Conservation (phyloP, 2,888 invertebrate species). For the Pollenia amentaria region DNA sequence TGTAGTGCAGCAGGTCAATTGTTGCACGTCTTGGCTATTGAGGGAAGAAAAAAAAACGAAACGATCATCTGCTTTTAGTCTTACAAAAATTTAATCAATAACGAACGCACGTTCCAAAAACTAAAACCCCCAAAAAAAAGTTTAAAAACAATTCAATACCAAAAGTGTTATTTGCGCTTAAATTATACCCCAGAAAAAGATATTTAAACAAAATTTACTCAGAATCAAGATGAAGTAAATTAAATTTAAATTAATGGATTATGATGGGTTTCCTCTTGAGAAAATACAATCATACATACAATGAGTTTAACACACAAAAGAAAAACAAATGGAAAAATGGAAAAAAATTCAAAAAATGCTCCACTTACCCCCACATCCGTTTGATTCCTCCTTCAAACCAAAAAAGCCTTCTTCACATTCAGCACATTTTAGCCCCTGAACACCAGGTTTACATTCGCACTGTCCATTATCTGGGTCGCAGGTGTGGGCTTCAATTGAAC, state of each 20-base stretch:
- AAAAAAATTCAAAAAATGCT: conserved; percentile 11
- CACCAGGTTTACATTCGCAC: conserved; percentile 91
- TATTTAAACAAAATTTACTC: conserved; percentile 20
- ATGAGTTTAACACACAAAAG: neutral
- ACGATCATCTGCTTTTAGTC: conserved; percentile 77
- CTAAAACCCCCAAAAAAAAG: neutral
- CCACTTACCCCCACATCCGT: conserved; percentile 82
- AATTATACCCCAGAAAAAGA: conserved; percentile 18
- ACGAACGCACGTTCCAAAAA: conserved; percentile 57
- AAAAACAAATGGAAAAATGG: neutral
- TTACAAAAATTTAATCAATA: conserved; percentile 61
- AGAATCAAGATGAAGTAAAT: conserved; percentile 28
- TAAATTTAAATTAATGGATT: conserved; percentile 54
- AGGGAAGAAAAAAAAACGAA: conserved; percentile 48
- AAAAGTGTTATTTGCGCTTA: conserved; percentile 54
- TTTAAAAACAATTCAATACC: conserved; percentile 51
- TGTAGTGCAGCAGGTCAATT: conserved; percentile 75
- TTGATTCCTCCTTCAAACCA: conserved; percentile 85
- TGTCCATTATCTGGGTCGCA: conserved; percentile 92
- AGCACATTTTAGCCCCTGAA: conserved; percentile 91
- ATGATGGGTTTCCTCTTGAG: conserved; percentile 58
- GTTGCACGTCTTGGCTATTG: conserved; percentile 70
- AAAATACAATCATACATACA: conserved; percentile 5
- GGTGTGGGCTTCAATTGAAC: conserved; percentile 86
- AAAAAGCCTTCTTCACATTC: conserved; percentile 90